A percentile compares a stretch with the other conserved stretches of the same genome.
These are phyloP conservation scores for Petrolisthes manimaculis DNA, from an alignment of 2,888 invertebrate genomes.

Conservation along the genomic window DNA sequence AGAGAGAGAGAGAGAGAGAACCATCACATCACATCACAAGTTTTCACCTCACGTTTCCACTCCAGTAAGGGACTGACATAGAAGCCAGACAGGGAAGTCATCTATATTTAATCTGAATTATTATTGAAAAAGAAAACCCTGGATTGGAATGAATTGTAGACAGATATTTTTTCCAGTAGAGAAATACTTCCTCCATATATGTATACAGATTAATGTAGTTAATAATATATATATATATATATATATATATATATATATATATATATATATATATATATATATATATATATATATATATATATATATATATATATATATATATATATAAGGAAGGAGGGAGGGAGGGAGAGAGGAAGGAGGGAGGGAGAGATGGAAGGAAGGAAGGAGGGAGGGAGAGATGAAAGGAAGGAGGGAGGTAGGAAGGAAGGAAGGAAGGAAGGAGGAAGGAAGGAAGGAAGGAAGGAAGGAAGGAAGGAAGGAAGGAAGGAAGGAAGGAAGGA, in stretches of 20 bases:
- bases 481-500: neutral
- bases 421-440: neutral
- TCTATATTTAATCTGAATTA: too few species aligned
- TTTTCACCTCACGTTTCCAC: too few species aligned
- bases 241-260: slow-evolving; percentile 1
- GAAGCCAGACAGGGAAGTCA: too few species aligned
- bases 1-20: too few species aligned
- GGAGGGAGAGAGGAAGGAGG: slow-evolving; percentile 10
- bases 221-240: neutral
- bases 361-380: neutral
- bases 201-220: neutral
- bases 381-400: neutral
- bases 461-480: neutral
- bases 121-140: too few species aligned
- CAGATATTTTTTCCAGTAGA: neutral
- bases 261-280: neutral
- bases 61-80: too few species aligned
- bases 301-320: neutral
- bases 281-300: neutral
- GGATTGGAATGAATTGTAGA: too few species aligned
- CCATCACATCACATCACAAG: too few species aligned
- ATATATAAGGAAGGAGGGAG: neutral
- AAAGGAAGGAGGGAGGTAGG: neutral
- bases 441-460: neutral
- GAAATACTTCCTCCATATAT: neutral